Evolutionary conservation across 2,797 vertebrate species (phyloP), one percentile per base, ranked within the genome.

Genomic region (Lepus townsendii): DNA sequence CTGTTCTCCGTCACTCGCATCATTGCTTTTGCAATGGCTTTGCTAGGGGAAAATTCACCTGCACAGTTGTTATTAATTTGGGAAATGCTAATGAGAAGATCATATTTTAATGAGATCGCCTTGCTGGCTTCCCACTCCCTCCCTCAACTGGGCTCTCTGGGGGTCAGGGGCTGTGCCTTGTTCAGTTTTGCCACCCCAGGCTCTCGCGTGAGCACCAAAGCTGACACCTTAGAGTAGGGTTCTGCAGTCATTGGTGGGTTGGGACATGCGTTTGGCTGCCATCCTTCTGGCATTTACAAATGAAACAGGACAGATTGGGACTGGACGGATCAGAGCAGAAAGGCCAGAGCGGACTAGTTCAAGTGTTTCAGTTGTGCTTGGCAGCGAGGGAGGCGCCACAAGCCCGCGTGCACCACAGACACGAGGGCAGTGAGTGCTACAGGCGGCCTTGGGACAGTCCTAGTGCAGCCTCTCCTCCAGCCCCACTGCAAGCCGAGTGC

Each of bases 61-160:
- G 76, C 57, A 20, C 42, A 30, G 10, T n/a, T 38, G 4, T 1
- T n/a, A 54, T 16, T 78, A 13, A 47, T 68, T 77, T 24, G 66
- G 42, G 50, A 93, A 92, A 93, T 77, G 26, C n/a, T 73, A 79
- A 30, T 38, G 42, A 73, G 26, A 68, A 85, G 54, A 65, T 60
- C 3, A n/a, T 60, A 27, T 65, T 63, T 77, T 47, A 42, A 71
- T 17, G n/a, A 24, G 1, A 60, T 66, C 52, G 24, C 32, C 50
- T 63, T 17, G 7, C 19, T 14, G 50, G 27, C 42, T 57, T 26
- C n/a, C 54, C 6, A 5, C 0, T 19, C 19, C 38, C 4, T 32
- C 1, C 8, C 35, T 27, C 32, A 20, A 7, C 42, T 50, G n/a
- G 62, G 12, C 4, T 91, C 14, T 89, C 60, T 38, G 63, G 17